These are phyloP conservation scores for Parazoanthus darwini DNA, from an alignment of 92 coral and sea anemone species.

Conservation along the genomic window DNA sequence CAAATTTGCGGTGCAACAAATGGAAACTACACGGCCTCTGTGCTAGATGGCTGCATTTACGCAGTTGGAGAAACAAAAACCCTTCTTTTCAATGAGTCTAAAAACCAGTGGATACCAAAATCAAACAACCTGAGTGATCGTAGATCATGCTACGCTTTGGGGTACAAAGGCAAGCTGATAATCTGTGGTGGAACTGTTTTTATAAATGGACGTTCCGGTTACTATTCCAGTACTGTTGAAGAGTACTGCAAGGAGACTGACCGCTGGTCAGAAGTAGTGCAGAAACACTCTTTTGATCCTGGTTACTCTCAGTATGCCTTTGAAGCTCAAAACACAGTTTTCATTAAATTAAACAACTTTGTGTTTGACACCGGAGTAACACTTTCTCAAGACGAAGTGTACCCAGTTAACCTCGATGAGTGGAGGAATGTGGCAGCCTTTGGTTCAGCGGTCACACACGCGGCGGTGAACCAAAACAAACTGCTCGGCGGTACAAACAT, in stretches of 20 bases:
- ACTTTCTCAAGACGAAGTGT: neutral
- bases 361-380: neutral
- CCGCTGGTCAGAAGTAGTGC: neutral
- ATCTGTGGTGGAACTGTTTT: neutral
- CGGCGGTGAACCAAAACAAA: neutral
- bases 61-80: too few species aligned
- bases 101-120: too few species aligned
- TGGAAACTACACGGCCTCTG: too few species aligned
- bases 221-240: neutral
- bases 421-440: neutral
- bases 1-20: too few species aligned
- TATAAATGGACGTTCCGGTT: too few species aligned
- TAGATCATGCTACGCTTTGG: too few species aligned
- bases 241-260: conserved; percentile 11
- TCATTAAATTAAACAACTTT: conserved; percentile 4
- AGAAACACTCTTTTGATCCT: neutral
- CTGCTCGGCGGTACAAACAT: neutral
- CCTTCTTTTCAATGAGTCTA: too few species aligned
- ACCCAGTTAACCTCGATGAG: neutral
- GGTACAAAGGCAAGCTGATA: too few species aligned
- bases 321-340: neutral
- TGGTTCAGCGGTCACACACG: neutral
- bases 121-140: too few species aligned
- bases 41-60: too few species aligned
- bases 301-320: neutral